Evolutionary conservation across 1,140 invertebrate species (phyloP), one percentile per base, ranked within the genome.

Genomic region (Drosophila micromelanica): DNA sequence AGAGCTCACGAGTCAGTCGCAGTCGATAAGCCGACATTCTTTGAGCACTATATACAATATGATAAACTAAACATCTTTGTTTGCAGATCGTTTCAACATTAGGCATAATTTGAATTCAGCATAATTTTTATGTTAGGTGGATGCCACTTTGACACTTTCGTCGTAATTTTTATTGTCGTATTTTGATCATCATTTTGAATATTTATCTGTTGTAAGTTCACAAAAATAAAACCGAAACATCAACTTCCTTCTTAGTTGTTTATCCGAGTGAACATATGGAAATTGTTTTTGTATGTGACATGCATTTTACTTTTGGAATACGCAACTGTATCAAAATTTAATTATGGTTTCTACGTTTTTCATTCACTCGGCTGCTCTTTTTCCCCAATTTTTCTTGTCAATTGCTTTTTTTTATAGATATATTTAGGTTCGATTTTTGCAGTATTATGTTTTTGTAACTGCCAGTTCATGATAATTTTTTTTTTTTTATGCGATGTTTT

Each of bases 111-210:
- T 0, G 27, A 6, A 27, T 27, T 13, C 4, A 11, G 15, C 37
- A 32, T 5, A 51, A 15, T 23, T 48, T n/a, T n/a, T n/a, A n/a
- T 5, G 7, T 13, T 30, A 45, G 4, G 20, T 12, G 23, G 9
- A 42, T 55, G 38, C 45, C 59, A 61, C 35, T 23, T 23, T 27
- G 17, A 27, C n/a, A n/a, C n/a, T n/a, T 49, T 48, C 45, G 32
- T 38, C 23, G 15, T 45, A n/a, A 7, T 46, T 30, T 12, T 13
- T 32, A 32, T 57, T 27, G 1, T 35, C 45, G 15, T 35, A 17
- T 32, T 46, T 35, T 32, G 1, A 0, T 8, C 0, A 35, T 54
- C 5, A 11, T 13, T 55, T 40, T 23, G 11, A 45, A n/a, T 45
- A 45, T 35, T 35, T 9, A 35, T 35, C 30, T 45, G 43, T 7